Percentiles rank a stretch among this genome's conserved stretches.
Conservation (phyloP, 1,140 invertebrate species). For the Cyphomyrmex costatus region DNA sequence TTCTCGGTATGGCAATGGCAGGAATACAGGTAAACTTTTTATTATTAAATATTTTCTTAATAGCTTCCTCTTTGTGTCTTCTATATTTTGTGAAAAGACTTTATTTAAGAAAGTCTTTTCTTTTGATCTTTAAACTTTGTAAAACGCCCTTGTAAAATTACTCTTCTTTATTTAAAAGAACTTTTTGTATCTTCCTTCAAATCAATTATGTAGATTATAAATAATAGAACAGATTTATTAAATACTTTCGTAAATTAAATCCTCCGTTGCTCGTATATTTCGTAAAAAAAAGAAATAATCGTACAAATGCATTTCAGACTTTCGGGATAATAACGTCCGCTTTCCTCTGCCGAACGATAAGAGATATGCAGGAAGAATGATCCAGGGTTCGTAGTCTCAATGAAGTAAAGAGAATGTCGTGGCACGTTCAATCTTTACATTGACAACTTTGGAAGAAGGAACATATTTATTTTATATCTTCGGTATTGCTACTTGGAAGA, state of each 20-base stretch:
- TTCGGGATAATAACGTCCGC: slow-evolving; percentile 81
- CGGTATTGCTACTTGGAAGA: neutral
- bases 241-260: neutral
- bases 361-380: slow-evolving; percentile 75
- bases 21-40: slow-evolving; percentile 78
- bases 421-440: slow-evolving; percentile 36
- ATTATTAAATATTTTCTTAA: neutral
- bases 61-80: too few species aligned
- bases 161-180: slow-evolving; percentile 2
- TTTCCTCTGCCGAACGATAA: slow-evolving; percentile 79
- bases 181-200: neutral
- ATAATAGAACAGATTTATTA: neutral
- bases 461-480: slow-evolving; percentile 21
- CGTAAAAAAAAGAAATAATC: slow-evolving; percentile 13
- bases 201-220: neutral
- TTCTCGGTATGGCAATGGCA: slow-evolving; percentile 80
- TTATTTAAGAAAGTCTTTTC: neutral
- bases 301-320: slow-evolving; percentile 76
- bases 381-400: slow-evolving; percentile 43
- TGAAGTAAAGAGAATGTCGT: slow-evolving; percentile 56
- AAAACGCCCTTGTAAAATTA: neutral
- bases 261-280: neutral
- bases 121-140: neutral
- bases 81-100: too few species aligned
- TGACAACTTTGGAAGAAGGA: slow-evolving; percentile 47